phyloP scores from a whole-genome alignment of 2,113 vertebrate genomes.

The Prunella fulvescens region DNA sequence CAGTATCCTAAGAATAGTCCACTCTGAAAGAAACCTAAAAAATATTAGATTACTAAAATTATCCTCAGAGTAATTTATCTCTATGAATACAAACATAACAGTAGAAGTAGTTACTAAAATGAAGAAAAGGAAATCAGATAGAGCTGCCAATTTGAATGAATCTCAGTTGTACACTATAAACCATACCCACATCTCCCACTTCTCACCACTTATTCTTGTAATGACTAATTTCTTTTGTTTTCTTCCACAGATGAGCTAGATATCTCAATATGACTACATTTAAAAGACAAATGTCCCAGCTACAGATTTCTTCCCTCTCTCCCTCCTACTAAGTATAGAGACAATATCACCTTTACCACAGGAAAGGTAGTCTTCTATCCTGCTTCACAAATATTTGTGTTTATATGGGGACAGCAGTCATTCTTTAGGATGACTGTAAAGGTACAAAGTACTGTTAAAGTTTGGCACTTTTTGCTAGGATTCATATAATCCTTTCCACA shows the following conservation, averaged over 20 bases:
- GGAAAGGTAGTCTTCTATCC: neutral
- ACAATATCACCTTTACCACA: fast-evolving
- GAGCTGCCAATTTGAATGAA: neutral
- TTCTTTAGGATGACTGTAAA: neutral
- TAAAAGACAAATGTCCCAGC: neutral
- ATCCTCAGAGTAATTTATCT: neutral
- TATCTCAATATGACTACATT: neutral
- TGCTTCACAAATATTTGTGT: neutral
- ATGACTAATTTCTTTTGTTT: neutral
- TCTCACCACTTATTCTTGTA: neutral
- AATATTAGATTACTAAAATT: neutral
- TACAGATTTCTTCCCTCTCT: neutral
- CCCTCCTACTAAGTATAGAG: neutral
- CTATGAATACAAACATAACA: neutral
- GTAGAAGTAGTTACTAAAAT: neutral
- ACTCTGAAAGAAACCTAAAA: neutral
- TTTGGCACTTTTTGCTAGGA: neutral
- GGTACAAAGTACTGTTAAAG: neutral
- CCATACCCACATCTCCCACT: neutral
- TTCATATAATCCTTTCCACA: neutral
- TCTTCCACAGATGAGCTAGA: neutral
- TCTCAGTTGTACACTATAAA: neutral
- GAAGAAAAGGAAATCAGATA: neutral
- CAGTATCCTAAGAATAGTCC: neutral
- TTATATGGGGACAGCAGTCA: neutral